Evolutionary conservation across 2,888 invertebrate species (phyloP), one percentile per base, ranked within the genome.

Genomic region (Psylliodes chrysocephalus): DNA sequence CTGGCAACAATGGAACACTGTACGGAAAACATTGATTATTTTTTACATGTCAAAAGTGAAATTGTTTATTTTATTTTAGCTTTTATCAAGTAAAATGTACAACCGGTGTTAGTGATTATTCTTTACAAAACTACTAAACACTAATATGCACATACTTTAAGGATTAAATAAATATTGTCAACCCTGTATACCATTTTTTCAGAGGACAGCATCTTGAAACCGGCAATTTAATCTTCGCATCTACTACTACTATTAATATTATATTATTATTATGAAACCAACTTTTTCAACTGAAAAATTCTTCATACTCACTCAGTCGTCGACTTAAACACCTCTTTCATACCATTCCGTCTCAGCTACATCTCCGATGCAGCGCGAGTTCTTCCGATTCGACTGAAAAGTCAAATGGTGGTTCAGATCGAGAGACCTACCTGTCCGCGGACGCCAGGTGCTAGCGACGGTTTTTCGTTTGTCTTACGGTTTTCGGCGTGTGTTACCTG

Each of bases 381-480:
- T 40, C 44, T 12, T 46, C 66, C 73, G 71, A 73, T 35, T 40
- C 55, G 61, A 57, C 62, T 62, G 57, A 60, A 62, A 57, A 66
- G 64, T 62, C 54, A 66, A 64, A 64, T 67, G 61, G 68, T 64
- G 59, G 51, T 64, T 65, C 62, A 69, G 64, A 18, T 60, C 67
- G 67, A 63, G 67, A 63, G 60, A 53, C 67, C 60, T 62, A 70
- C 74, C 72, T 73, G 73, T 72, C 64, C 63, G 61, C 66, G 61
- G 54, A 71, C 66, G 73, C 72, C 73, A 75, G 75, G 73, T 75
- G 75, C 67, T 49, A 25, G 25, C 40, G 40, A 47, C 47, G 49
- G 35, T 38, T 57, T 57, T 57, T 17, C 28, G 40, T 53, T 33
- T 33, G 53, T 40, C 53, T 53, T 53, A 38, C 42, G 46, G 28